Evolutionary conservation across 2,797 vertebrate species (phyloP).

Genomic region (Melopsittacus undulatus): DNA sequence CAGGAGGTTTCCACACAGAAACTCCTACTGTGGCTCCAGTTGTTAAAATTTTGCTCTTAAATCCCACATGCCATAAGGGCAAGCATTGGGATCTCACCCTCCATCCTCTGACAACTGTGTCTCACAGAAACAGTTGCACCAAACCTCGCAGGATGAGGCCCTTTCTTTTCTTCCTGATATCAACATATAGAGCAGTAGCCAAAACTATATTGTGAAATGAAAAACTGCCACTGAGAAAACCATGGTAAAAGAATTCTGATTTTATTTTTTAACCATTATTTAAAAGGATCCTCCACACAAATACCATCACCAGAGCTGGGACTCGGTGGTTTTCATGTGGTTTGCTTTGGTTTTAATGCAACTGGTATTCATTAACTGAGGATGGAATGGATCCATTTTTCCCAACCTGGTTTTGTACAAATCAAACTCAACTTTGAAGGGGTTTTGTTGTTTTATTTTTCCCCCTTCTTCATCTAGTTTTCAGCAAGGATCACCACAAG

Average conservation of each 20-base stretch:
- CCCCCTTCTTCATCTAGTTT: neutral
- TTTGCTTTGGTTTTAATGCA: neutral
- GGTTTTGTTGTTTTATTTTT: neutral
- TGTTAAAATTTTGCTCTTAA: neutral
- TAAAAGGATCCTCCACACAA: neutral
- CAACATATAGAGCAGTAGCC: neutral
- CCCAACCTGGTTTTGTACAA: neutral
- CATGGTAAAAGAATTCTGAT: neutral
- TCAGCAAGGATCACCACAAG: constrained; percentile 19
- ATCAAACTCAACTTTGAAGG: neutral
- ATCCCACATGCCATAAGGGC: neutral
- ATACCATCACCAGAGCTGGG: neutral
- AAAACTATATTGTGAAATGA: neutral
- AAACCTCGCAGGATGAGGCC: neutral
- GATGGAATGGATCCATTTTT: neutral
- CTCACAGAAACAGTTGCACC: neutral
- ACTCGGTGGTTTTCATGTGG: neutral
- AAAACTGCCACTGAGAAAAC: neutral
- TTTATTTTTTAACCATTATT: neutral
- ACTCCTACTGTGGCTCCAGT: neutral
- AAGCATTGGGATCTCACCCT: neutral
- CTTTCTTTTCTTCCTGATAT: neutral
- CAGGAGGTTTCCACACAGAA: neutral
- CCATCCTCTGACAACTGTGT: neutral
- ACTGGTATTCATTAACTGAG: neutral